phyloP scores from a whole-genome alignment of 2,113 vertebrate genomes.

The Meles meles region DNA sequence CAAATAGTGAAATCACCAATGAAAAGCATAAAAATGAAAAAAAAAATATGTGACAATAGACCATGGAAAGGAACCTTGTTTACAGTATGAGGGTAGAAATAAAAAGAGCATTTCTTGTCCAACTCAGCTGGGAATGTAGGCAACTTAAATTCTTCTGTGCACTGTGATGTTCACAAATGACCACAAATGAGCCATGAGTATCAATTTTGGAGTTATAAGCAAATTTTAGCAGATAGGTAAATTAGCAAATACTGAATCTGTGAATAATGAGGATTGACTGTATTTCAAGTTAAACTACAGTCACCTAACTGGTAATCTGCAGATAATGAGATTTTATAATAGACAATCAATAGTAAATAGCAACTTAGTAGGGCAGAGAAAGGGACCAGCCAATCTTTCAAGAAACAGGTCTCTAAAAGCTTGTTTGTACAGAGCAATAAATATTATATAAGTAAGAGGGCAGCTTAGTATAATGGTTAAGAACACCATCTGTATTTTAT shows the following conservation, averaged over 20 bases:
- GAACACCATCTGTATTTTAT: background rate
- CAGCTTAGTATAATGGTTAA: background rate
- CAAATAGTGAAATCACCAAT: background rate
- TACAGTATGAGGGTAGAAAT: background rate
- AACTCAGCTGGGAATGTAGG: rapidly evolving
- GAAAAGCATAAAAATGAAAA: background rate
- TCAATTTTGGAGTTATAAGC: background rate
- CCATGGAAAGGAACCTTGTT: background rate
- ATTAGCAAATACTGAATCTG: background rate
- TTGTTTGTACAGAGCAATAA: background rate
- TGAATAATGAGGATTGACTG: background rate
- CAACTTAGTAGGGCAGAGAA: background rate
- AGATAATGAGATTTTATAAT: background rate
- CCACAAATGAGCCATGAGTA: background rate
- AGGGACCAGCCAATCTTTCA: background rate
- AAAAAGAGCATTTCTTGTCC: background rate
- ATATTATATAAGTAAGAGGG: background rate
- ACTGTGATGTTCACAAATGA: background rate
- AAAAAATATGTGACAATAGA: background rate
- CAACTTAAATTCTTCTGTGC: background rate
- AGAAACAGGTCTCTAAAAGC: background rate
- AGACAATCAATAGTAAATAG: background rate
- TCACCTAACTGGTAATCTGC: background rate
- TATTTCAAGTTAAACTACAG: constrained; percentile 22
- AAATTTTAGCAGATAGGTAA: background rate